Base-by-base conservation (phyloP, 1,140 invertebrate genomes). In the Musca vetustissima region DNA sequence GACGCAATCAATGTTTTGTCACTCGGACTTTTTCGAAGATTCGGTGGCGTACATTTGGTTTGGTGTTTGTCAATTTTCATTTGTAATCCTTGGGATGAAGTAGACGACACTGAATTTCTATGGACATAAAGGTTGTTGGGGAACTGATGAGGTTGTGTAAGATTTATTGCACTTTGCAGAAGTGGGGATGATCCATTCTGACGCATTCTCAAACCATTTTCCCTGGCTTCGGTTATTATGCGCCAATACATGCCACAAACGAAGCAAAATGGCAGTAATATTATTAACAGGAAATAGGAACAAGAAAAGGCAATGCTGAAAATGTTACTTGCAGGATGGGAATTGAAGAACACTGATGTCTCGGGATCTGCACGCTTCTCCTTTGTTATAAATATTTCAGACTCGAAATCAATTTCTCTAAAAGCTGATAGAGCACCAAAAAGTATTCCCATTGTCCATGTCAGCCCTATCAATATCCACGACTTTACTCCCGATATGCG, bases 401-500 rank as follows among this genome's bases (percentile, higher is more conserved):
- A 74, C 50, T 79, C 74, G 15, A 81, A 81, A 67, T 81, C 78
- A 13, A 80, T 69, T 19, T 75, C 78, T 7, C 80, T 73, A 4
- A 82, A 76, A 8, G 79, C 84, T 0, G 83, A 87, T 9, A 87
- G 64, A 0, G 87, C 72, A 0, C 85, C 86, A 36, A 91, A 89
- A 0, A 85, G 66, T 1, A 85, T 81, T 0, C 91, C 87, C 1
- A 89, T 79, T 8, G 88, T 71, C 93, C 93, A 91, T 11, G 87
- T 86, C 14, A 85, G 82, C 9, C 87, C 83, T 65, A 95, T 91
- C 13, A 94, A 84, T 0, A 90, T 79, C 1, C 86, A 88, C 0
- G 90, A 91, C 52, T 89, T 88, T 11, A 88, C 83, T 73, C 92
- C 89, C 73, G 93, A 88, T 68, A 96, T 87, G 32, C 90, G 87